Conservation (phyloP, 1,140 invertebrate genomes). For the Scaptomyza pallida region DNA sequence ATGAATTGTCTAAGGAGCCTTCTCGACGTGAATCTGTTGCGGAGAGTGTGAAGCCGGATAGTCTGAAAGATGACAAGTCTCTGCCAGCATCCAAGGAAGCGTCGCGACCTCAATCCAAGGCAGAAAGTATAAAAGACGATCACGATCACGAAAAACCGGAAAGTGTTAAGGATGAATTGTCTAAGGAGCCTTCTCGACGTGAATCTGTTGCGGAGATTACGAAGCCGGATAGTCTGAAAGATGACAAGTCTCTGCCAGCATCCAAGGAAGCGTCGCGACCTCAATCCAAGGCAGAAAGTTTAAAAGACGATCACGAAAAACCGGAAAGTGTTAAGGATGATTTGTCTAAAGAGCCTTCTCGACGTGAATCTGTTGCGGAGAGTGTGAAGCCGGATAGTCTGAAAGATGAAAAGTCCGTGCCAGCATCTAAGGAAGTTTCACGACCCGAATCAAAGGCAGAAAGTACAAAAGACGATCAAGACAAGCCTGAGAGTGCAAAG, state of each 20-base stretch:
- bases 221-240: slow-evolving; percentile 18
- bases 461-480: slow-evolving; percentile 28
- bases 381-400: no score
- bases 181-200: slow-evolving; percentile 13
- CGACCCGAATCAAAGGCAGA: slow-evolving; percentile 35
- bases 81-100: slow-evolving; percentile 9
- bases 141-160: neutral
- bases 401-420: slow-evolving; percentile 18
- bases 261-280: no score
- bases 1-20: slow-evolving; percentile 4
- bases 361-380: no score
- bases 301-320: no score
- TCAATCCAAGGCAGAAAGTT: no score
- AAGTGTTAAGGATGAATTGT: no score
- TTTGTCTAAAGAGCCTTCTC: no score
- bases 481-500: slow-evolving; percentile 1
- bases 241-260: slow-evolving; percentile 7
- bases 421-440: slow-evolving; percentile 41
- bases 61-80: slow-evolving; percentile 24
- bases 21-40: slow-evolving; percentile 19
- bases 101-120: slow-evolving; percentile 36
- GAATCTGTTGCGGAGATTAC: slow-evolving; percentile 22
- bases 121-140: slow-evolving; percentile 20
- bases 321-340: no score
- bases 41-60: slow-evolving; percentile 20